Base-by-base conservation (phyloP, 2,888 invertebrate species). In the Ormyrus rosae region DNA sequence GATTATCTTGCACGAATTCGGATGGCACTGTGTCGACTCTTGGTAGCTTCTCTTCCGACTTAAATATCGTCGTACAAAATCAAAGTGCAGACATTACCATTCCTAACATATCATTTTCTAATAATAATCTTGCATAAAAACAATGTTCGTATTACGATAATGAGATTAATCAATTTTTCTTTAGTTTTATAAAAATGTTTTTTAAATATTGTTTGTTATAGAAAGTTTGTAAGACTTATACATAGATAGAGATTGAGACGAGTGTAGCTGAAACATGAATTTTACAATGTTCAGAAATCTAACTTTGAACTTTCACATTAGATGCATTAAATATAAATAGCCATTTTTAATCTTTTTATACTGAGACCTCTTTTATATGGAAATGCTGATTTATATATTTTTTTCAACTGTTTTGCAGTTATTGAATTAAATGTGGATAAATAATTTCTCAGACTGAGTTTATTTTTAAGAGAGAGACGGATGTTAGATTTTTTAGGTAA, bases 1-100 rank as follows among this genome's bases (percentile, higher is more conserved):
- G 87, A 45, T 83, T 86, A 72, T 87, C 87, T 0, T 85, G 88
- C 61, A 10, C 71, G 0, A 81, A 80, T 69, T 79, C 82, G 7
- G 70, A 81, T 45, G 76, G 76, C 8, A 79, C 81, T 46, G 45
- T 76, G 56, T 82, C 82, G 19, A 82, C 82, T 3, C 76, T 82
- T 3, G 78, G 75, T 9, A 81, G 81, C n/a, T 78, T 81, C 5
- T 78, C 75, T 6, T 82, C 82, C 1, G 82, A 81, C n/a, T 50
- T 79, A 9, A 81, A 81, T 7, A 78, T 78, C 6, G 67, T 79
- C 64, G 74, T 76, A 51, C 76, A 73, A 61, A 76, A 82, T 77
- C 70, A 81, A 13, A 82, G 82, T 46, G 79, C 75, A 2, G 82
- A 82, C 10, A 72, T 82, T 11, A 77, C 78, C 6, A 68, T 79